Evolutionary conservation across 2,113 vertebrate species (phyloP).

Genomic region (Laticauda laticaudata): DNA sequence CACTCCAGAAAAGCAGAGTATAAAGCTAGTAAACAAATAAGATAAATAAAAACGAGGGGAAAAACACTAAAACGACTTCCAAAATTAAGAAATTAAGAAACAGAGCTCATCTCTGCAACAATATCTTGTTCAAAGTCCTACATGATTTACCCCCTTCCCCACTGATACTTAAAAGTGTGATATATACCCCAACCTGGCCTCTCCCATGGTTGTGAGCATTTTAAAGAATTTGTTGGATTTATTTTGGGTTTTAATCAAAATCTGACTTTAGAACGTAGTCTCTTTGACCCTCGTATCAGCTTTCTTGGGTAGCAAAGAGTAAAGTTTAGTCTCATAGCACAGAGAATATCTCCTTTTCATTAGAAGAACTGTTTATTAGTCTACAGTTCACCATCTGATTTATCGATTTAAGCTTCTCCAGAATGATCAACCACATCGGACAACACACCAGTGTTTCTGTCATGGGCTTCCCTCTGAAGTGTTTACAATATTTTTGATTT

Average conservation of each 20-base stretch:
- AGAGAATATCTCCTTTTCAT: slow-evolving; percentile 38
- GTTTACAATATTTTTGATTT: slow-evolving; percentile 92
- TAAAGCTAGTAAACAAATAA: not conserved
- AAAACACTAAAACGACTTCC: not conserved
- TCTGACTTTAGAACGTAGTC: not conserved
- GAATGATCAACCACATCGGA: slow-evolving; percentile 27
- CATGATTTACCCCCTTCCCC: too few species aligned
- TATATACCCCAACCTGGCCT: not conserved
- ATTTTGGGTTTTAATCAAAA: not conserved
- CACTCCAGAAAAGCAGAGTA: not conserved
- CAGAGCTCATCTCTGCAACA: not conserved
- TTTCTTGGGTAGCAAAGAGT: not conserved
- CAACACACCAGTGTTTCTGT: slow-evolving; percentile 63
- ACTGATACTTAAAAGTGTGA: not conserved
- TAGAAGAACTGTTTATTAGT: slow-evolving; percentile 50
- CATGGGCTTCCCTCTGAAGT: slow-evolving; percentile 75
- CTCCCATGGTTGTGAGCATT: not conserved
- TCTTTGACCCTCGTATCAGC: slow-evolving; percentile 8
- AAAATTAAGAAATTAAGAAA: not conserved
- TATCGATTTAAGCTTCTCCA: slow-evolving; percentile 55
- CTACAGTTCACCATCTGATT: slow-evolving; percentile 60
- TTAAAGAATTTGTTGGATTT: fast-evolving
- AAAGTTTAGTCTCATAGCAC: not conserved
- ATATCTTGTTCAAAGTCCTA: not conserved
- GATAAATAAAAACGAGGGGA: not conserved